Base-by-base conservation (phyloP, 2,797 vertebrate genomes). In the Eidolon dupreanum region DNA sequence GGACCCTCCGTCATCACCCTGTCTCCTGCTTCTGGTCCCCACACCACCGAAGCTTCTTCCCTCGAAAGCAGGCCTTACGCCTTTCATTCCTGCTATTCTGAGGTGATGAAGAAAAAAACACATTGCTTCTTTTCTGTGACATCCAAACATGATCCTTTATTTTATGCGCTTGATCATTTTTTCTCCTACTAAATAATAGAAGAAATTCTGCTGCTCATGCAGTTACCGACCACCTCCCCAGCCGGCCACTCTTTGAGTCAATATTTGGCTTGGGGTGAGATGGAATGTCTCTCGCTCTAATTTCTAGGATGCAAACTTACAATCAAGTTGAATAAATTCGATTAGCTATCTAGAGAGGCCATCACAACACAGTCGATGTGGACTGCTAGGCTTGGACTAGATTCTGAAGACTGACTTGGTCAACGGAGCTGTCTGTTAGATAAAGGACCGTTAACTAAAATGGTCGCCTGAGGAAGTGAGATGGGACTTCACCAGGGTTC, bases 41-140 rank as follows among this genome's bases (percentile, higher is more conserved):
- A 3, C 57, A 22, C 13, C 22, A 41, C 15, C 3, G 0, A 3
- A 31, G 20, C 4, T 0, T 55, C 8, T 13, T 31, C 19, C 22
- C 36, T 16, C 8, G 31, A 33, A 20, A 11, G 5, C n/a, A 65
- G 46, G 0, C 19, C 19, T 22, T 55, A 13, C 70, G 36, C n/a
- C 6, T 12, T 17, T 24, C 28, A 8, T 3, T n/a, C 36, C 53
- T 31, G 55, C 17, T 57, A 0, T 38, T 38, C 26, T 1, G n/a
- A n/a, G 51, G 26, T 10, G n/a, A 10, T 24, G 9, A 28, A 46
- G 41, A 63, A 36, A 46, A 46, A 74, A 3, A 12, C 22, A 33
- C 17, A 1, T 24, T 2, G 36, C 28, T 4, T 63, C 6, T 63
- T 75, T 43, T 17, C 59, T 36, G n/a, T 57, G 49, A 49, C 38